Conservation (phyloP, 2,113 vertebrate species). For the Tyto alba region DNA sequence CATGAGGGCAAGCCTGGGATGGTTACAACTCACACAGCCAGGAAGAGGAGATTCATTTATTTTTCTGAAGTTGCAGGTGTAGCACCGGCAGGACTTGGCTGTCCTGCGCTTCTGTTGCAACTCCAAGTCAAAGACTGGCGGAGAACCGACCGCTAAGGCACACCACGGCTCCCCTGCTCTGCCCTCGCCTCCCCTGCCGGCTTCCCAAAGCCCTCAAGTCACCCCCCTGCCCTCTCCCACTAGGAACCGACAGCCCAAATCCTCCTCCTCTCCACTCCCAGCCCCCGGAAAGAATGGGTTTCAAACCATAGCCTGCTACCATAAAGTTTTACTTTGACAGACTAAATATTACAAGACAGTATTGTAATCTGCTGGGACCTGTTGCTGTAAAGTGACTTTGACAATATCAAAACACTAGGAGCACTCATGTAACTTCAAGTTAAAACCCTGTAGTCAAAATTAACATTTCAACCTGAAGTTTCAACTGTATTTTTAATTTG, state of each 20-base stretch:
- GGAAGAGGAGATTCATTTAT: fast-evolving
- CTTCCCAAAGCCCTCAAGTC: fast-evolving
- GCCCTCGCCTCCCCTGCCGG: too few species aligned
- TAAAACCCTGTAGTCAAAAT: background rate
- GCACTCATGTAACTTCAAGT: background rate
- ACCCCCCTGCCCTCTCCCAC: background rate
- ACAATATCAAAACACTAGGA: background rate
- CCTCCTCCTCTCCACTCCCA: background rate
- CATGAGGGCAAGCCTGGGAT: fast-evolving
- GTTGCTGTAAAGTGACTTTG: background rate
- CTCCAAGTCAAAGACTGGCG: fast-evolving
- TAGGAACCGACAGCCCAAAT: background rate
- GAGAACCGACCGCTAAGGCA: background rate
- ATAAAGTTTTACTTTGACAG: background rate
- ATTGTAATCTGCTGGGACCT: background rate
- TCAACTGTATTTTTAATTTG: background rate
- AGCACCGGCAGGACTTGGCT: fast-evolving
- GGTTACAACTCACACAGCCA: background rate
- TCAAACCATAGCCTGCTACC: background rate
- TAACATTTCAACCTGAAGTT: background rate
- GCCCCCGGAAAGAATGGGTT: background rate
- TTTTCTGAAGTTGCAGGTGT: background rate
- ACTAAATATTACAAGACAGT: background rate
- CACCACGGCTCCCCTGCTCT: too few species aligned
- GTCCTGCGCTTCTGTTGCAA: background rate